Base-by-base conservation (phyloP, 1,140 invertebrate genomes). In the Tetramorium parvispinum region DNA sequence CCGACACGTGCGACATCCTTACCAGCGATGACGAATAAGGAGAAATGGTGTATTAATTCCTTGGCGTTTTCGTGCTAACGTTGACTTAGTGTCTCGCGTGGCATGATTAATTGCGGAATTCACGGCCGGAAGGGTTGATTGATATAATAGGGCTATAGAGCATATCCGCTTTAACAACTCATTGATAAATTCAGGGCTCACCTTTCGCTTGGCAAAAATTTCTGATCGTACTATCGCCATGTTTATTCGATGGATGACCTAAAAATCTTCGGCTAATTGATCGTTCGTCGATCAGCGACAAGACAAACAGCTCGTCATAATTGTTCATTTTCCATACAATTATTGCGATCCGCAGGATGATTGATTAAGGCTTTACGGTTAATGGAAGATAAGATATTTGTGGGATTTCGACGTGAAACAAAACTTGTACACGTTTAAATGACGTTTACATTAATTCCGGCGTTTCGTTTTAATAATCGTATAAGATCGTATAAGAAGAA, bases 301-400 rank as follows among this genome's bases (percentile, higher is more conserved):
- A 59, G 51, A 21, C n/a, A 73, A 86, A 78, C n/a, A 51, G 27
- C 16, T 7, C 16, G 21, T 59, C 75, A 57, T 32, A 55, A 78
- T 89, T 89, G 43, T 59, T 37, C 40, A 88, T 88, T 88, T 88
- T 86, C 79, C 78, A 40, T 8, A 57, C 16, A 77, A 77, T 88
- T 63, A 88, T 88, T 77, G 71, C 6, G 71, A 63, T 37, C 57
- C 24, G 40, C 40, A 49, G 61, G 10, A 27, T 87, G 18, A 83
- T 70, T 82, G 55, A 88, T 87, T 71, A 37, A 66, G 37, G 40
- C 51, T 21, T 7, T 24, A 18, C 16, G 8, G n/a, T 53, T 16
- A 66, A 68, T 27, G n/a, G 59, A 75, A 10, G 61, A 37, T 1
- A 66, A 59, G 68, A 82, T 82, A 53, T 71, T 40, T 2, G 8